Evolutionary conservation across 2,113 vertebrate genomes (phyloP).

Genomic region (Polyodon spathula): DNA sequence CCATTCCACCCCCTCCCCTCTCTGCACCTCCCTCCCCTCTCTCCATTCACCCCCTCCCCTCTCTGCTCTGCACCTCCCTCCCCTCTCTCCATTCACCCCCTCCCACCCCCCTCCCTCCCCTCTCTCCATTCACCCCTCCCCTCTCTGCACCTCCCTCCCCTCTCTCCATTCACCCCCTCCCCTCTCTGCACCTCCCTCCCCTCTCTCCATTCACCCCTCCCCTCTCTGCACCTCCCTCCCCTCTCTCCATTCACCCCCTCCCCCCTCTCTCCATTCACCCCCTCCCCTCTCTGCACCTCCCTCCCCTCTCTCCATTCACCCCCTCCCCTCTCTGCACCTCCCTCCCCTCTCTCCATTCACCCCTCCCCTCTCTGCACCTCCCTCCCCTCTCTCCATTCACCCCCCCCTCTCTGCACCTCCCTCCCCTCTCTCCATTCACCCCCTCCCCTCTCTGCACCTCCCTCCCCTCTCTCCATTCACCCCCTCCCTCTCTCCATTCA

Average conservation of each 20-base stretch:
- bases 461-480: slow-evolving; percentile 54
- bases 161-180: not conserved
- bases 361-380: not conserved
- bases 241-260: not conserved
- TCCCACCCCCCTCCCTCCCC: not conserved
- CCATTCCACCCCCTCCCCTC: too few species aligned
- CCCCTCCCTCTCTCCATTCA: too few species aligned
- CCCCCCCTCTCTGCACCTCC: slow-evolving; percentile 50
- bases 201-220: not conserved
- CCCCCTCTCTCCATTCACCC: not conserved
- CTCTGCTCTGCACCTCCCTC: too few species aligned
- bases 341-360: not conserved
- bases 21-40: too few species aligned
- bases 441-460: slow-evolving; percentile 72
- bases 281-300: not conserved
- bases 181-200: not conserved
- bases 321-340: not conserved
- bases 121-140: not conserved
- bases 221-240: not conserved
- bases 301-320: not conserved
- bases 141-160: too few species aligned
- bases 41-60: not conserved
- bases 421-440: slow-evolving; percentile 15
- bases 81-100: not conserved
- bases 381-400: slow-evolving; percentile 9